Conservation (phyloP, 2,113 vertebrate genomes). For the Xenus cinereus region DNA sequence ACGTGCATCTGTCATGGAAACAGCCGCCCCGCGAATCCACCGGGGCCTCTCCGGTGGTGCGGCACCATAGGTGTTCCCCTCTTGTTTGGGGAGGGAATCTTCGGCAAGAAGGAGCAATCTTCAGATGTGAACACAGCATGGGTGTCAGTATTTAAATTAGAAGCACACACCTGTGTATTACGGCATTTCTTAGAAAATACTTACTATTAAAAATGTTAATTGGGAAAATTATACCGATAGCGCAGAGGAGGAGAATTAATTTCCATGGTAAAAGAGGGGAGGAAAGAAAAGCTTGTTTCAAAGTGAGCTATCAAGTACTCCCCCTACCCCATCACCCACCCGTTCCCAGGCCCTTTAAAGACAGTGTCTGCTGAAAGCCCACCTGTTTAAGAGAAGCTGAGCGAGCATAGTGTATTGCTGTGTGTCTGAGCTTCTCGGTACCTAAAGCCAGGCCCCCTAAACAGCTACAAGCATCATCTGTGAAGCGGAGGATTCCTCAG, state of each 20-base stretch:
- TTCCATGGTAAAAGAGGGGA: background rate
- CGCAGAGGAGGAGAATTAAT: slow-evolving; percentile 37
- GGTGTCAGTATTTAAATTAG: slow-evolving; percentile 49
- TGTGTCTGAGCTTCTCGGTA: background rate
- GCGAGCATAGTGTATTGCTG: background rate
- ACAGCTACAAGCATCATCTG: background rate
- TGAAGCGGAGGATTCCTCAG: background rate
- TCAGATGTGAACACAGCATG: slow-evolving; percentile 25
- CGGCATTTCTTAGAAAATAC: slow-evolving; percentile 34
- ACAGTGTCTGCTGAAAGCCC: background rate
- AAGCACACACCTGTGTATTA: slow-evolving; percentile 43
- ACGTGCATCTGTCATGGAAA: background rate
- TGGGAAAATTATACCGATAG: slow-evolving; percentile 4
- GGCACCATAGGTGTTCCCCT: background rate
- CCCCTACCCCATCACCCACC: background rate
- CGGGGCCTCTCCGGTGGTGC: background rate
- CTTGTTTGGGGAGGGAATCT: slow-evolving; percentile 15
- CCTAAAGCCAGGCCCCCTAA: background rate
- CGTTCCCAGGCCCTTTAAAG: background rate
- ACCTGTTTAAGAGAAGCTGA: background rate
- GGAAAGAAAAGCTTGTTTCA: background rate
- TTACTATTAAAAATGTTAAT: slow-evolving; percentile 50
- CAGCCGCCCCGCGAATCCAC: background rate
- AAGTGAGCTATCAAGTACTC: background rate
- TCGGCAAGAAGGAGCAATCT: background rate